Evolutionary conservation across 1,140 invertebrate species (phyloP).

Genomic region (Stegodyphus mimosarum): DNA sequence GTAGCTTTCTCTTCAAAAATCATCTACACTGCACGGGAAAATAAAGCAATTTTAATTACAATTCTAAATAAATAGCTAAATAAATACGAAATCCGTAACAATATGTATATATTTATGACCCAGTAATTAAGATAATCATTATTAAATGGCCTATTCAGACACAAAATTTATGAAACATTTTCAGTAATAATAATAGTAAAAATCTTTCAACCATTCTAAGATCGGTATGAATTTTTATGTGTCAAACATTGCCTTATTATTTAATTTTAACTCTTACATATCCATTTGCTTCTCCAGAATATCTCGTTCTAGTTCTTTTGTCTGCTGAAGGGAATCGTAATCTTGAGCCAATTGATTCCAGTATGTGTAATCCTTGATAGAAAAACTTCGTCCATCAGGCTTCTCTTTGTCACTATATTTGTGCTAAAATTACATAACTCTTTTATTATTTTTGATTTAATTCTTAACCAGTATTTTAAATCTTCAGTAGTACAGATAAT

Average conservation of each 20-base stretch:
- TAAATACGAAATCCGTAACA: no score
- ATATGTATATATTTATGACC: no score
- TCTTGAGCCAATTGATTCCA: slow-evolving; percentile 65
- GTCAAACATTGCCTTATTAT: background rate
- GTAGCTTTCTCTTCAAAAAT: no score
- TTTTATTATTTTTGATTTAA: background rate
- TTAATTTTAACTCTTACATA: slow-evolving; percentile 41
- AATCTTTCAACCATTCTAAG: no score
- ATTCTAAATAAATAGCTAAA: no score
- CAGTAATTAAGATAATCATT: background rate
- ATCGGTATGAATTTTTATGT: no score
- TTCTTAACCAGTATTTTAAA: background rate
- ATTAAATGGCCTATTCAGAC: no score
- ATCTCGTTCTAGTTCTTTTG: slow-evolving; percentile 60
- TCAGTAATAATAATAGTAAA: no score
- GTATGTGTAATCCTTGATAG: slow-evolving; percentile 64
- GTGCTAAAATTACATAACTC: background rate
- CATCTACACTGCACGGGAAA: no score
- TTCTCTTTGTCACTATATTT: background rate
- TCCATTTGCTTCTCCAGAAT: slow-evolving; percentile 61
- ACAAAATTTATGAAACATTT: no score
- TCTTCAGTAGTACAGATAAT: no score
- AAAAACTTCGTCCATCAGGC: slow-evolving; percentile 14
- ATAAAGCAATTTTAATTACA: no score
- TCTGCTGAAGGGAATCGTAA: slow-evolving; percentile 57